Percentiles rank a stretch among this genome's conserved stretches.
Conservation (phyloP, 2,888 invertebrate species). For the Zygogramma bicolorata region DNA sequence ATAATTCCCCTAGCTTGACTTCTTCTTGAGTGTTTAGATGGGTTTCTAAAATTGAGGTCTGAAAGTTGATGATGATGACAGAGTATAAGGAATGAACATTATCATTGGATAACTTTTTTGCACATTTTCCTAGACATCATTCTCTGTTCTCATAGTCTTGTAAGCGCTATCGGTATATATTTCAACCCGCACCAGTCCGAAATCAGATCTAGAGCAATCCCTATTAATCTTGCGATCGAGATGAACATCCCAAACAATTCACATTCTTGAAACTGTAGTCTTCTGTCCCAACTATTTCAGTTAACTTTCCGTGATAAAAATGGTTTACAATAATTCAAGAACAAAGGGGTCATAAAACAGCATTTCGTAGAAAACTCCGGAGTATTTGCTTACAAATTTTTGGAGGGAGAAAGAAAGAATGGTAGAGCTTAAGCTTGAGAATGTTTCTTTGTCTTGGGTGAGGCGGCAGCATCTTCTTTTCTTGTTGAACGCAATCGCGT, state of each 20-base stretch:
- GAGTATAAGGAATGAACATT: no score
- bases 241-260: not conserved
- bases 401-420: not conserved
- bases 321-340: conserved; percentile 2
- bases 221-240: no score
- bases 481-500: conserved; percentile 57
- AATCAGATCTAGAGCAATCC: no score
- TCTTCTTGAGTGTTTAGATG: no score
- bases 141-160: no score
- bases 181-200: no score
- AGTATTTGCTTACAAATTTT: conserved; percentile 7
- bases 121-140: no score
- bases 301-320: not conserved
- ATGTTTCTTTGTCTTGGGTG: conserved; percentile 9
- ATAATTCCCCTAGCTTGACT: no score
- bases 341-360: not conserved
- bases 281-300: not conserved
- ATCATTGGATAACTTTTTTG: no score
- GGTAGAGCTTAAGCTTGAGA: not conserved
- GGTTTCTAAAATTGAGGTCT: no score
- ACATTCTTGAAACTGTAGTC: not conserved
- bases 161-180: no score
- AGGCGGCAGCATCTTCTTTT: conserved; percentile 28
- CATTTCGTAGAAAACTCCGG: not conserved
- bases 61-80: no score